Evolutionary conservation across 2,113 vertebrate genomes (phyloP).

Genomic region (Motacilla alba): DNA sequence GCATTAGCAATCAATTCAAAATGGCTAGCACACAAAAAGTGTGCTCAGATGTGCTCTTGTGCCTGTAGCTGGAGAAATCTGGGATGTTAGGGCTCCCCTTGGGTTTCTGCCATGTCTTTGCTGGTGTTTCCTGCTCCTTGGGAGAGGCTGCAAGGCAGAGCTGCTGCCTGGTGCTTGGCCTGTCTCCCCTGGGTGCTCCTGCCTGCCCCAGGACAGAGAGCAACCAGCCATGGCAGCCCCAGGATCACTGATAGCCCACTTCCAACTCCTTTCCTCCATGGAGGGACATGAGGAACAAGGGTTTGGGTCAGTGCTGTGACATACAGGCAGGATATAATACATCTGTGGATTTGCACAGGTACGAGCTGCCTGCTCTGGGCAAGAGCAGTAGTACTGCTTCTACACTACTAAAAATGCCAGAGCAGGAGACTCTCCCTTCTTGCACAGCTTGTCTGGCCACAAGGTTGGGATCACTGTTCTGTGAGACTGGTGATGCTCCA

Average conservation of each 20-base stretch:
- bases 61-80: neutral
- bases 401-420: neutral
- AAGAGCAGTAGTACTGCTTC: neutral
- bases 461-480: neutral
- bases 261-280: neutral
- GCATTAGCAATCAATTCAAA: neutral
- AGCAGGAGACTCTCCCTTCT: neutral
- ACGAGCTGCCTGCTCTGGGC: neutral
- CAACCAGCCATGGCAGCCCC: neutral
- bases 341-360: neutral
- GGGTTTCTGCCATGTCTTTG: neutral
- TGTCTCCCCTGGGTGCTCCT: neutral
- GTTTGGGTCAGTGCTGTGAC: neutral
- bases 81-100: neutral
- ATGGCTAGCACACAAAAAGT: neutral
- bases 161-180: neutral
- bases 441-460: neutral
- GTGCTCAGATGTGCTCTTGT: neutral
- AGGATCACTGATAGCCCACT: neutral
- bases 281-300: neutral
- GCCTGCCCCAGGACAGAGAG: neutral
- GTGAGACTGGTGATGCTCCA: neutral
- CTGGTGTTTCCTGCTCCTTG: neutral
- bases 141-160: neutral
- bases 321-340: fast-evolving